Conservation (phyloP, 2,113 vertebrate genomes). For the Oncorhynchus clarkii region DNA sequence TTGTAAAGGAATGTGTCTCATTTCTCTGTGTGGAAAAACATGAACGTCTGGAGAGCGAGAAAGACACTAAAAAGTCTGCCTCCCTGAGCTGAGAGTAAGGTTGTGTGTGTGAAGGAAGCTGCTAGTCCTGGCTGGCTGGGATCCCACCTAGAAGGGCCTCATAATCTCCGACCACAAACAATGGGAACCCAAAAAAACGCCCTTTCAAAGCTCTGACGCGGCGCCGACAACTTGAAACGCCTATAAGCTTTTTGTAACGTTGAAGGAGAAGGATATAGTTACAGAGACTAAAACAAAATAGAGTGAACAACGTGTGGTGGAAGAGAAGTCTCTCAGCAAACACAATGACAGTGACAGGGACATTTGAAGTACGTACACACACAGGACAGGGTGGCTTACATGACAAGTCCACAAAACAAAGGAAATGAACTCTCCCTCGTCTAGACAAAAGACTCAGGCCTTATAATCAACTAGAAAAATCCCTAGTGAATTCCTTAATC, state of each 20-base stretch:
- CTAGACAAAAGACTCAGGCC: conserved; percentile 48
- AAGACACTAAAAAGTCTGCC: conserved; percentile 4
- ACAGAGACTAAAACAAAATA: conserved; percentile 9
- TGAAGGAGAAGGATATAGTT: background rate
- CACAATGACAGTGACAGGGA: background rate
- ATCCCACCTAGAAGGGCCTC: conserved; percentile 9
- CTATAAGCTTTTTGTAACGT: background rate
- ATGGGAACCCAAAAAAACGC: conserved; percentile 10
- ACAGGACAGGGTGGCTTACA: too few relatives aligned
- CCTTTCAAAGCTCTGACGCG: conserved; percentile 4
- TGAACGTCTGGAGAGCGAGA: background rate
- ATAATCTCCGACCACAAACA: conserved; percentile 26
- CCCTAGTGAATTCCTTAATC: conserved; percentile 29
- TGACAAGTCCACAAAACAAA: conserved; percentile 41
- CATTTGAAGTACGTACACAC: too few relatives aligned
- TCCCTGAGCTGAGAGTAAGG: conserved; percentile 12
- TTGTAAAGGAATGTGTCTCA: conserved; percentile 6
- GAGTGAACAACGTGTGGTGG: background rate
- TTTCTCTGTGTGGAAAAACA: background rate
- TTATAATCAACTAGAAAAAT: conserved; percentile 45
- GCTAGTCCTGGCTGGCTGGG: background rate
- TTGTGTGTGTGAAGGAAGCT: conserved; percentile 8
- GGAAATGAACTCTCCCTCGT: conserved; percentile 48
- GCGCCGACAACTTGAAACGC: conserved; percentile 23
- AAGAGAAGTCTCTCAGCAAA: background rate